Conservation (phyloP, 2,797 vertebrate genomes). For the Cynodonichthys magdalenae region DNA sequence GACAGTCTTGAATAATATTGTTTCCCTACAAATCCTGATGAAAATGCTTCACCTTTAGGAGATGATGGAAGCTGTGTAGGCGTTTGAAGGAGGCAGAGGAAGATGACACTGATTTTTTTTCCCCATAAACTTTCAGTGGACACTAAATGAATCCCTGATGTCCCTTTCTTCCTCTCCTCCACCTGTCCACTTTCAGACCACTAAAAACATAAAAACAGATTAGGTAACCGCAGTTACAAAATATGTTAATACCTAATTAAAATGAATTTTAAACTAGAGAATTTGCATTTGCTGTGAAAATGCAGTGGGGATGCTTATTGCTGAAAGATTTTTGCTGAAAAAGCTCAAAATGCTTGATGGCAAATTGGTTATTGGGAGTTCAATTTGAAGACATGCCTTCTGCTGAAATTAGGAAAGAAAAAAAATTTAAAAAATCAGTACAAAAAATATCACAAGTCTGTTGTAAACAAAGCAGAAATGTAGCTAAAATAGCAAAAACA, state of each 20-base stretch:
- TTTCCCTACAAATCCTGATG: constrained; percentile 79
- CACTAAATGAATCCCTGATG: constrained; percentile 64
- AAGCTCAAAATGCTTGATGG: no score
- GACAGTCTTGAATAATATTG: constrained; percentile 74
- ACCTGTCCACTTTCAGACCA: constrained; percentile 10
- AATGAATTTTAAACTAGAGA: no score
- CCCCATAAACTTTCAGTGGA: constrained; percentile 35
- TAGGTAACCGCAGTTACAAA: constrained; percentile 13
- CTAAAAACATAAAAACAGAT: constrained; percentile 17
- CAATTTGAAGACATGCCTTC: no score
- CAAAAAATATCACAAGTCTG: no score
- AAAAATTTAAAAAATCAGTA: no score
- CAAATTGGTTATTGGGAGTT: no score
- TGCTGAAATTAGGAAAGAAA: no score
- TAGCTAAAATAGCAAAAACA: no score
- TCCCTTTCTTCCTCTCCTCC: constrained; percentile 47
- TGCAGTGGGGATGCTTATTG: no score
- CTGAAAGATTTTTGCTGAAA: no score
- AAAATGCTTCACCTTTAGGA: constrained; percentile 66
- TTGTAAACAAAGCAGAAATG: no score
- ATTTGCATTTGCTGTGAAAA: no score
- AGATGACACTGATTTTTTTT: constrained; percentile 25
- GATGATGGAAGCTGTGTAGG: constrained; percentile 54
- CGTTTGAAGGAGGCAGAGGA: constrained; percentile 39
- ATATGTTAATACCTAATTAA: constrained; percentile 10